A percentile compares a stretch with the other conserved stretches of the same genome.
These are phyloP conservation scores for Penaeus chinensis DNA, from an alignment of 1,140 invertebrate genomes.

Conservation along the genomic window DNA sequence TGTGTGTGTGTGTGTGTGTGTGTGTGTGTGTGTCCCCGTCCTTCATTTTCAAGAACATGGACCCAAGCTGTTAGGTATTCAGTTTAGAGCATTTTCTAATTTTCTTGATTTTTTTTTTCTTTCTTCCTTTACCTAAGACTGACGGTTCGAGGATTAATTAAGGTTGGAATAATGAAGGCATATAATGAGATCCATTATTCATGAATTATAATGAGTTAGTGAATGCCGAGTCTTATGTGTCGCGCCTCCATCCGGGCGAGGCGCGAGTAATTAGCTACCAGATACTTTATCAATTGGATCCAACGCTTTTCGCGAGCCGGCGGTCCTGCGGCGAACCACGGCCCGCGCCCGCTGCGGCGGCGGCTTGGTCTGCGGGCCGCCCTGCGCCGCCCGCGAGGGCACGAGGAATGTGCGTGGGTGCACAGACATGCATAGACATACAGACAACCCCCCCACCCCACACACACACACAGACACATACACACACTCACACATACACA, in stretches of 20 bases:
- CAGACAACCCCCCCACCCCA: no score
- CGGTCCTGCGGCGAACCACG: no score
- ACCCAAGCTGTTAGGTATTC: slow-evolving; percentile 6
- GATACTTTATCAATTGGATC: slow-evolving; percentile 15
- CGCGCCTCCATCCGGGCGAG: neutral
- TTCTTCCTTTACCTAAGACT: slow-evolving; percentile 42
- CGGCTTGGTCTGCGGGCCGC: no score
- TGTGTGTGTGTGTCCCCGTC: neutral
- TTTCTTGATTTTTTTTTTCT: neutral
- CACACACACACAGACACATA: no score
- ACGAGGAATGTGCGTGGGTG: no score
- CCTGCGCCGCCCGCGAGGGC: no score
- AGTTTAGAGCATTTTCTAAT: neutral
- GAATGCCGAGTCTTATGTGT: slow-evolving; percentile 43
- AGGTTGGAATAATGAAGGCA: slow-evolving; percentile 54
- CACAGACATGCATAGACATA: no score
- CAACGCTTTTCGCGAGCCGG: neutral
- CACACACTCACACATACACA: no score
- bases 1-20: no score
- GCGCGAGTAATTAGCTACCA: neutral
- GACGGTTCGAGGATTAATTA: slow-evolving; percentile 61
- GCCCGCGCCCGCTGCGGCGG: no score
- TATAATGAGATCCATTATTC: slow-evolving; percentile 62
- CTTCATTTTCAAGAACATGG: neutral
- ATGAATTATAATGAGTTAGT: slow-evolving; percentile 60